These are phyloP conservation scores for Tragelaphus strepsiceros DNA, from an alignment of 2,113 vertebrate species.

Conservation along the genomic window DNA sequence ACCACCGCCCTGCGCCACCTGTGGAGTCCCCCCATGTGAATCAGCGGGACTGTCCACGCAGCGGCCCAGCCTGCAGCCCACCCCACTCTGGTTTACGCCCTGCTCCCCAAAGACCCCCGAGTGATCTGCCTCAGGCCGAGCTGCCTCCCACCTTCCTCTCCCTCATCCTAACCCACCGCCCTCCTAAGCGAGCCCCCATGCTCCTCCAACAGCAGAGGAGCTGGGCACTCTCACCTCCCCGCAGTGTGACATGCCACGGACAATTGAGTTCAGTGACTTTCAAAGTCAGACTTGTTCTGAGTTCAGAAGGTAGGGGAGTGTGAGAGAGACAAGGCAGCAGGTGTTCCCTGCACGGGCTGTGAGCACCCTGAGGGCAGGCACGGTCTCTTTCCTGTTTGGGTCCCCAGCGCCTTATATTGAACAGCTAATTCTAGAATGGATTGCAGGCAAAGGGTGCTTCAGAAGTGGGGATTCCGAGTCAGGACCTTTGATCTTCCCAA, in stretches of 20 bases:
- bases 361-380: background rate
- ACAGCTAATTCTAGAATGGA: background rate
- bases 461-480: background rate
- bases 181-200: background rate
- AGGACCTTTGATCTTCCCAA: background rate
- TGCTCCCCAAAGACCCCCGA: no score
- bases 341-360: fast-evolving
- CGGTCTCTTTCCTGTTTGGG: background rate
- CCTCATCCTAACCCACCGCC: background rate
- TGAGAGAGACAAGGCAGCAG: background rate
- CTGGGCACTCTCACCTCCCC: background rate
- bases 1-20: background rate
- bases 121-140: fast-evolving
- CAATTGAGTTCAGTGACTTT: background rate
- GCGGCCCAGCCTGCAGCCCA: background rate
- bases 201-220: background rate
- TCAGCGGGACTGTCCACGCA: background rate
- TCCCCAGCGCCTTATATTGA: background rate
- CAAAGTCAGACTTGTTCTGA: background rate
- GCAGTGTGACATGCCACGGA: background rate
- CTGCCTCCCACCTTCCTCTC: background rate
- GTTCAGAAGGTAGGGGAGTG: background rate
- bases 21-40: background rate
- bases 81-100: background rate
- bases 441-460: background rate